Percentiles rank a stretch among this genome's conserved stretches.
Evolutionary conservation across 2,797 vertebrate species (phyloP).

Genomic region (Dipus sagitta): DNA sequence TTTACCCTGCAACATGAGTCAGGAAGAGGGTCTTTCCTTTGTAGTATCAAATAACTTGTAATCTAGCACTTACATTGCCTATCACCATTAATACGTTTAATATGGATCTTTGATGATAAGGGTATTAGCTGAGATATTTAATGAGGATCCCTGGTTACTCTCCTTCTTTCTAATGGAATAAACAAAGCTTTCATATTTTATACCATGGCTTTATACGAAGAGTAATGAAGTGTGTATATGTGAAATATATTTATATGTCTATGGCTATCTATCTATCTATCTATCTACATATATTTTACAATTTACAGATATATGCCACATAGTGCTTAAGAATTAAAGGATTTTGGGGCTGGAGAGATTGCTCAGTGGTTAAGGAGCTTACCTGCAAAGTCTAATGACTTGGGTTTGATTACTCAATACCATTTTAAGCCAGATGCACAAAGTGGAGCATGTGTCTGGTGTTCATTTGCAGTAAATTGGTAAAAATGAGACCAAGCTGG

Average conservation of each 20-base stretch:
- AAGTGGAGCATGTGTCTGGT: too few relatives aligned
- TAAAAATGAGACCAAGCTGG: too few relatives aligned
- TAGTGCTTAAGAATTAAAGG: background rate
- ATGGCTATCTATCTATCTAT: too few relatives aligned
- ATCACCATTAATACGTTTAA: background rate
- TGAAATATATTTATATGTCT: too few relatives aligned
- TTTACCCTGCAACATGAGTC: background rate
- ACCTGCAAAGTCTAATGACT: too few relatives aligned
- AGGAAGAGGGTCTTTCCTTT: background rate
- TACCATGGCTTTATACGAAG: background rate
- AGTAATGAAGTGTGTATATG: background rate
- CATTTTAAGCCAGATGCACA: too few relatives aligned
- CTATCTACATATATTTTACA: too few relatives aligned
- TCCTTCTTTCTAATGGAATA: background rate
- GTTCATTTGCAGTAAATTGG: too few relatives aligned
- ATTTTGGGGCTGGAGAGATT: background rate
- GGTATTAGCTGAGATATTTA: background rate
- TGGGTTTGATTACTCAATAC: too few relatives aligned
- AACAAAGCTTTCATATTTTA: background rate
- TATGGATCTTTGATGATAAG: background rate
- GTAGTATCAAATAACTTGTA: background rate
- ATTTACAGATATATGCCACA: background rate
- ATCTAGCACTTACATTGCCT: accelerated
- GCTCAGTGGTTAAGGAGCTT: too few relatives aligned
- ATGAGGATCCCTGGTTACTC: background rate